Base-by-base conservation (phyloP, 2,113 vertebrate genomes). In the Phylloscopus trochiloides region DNA sequence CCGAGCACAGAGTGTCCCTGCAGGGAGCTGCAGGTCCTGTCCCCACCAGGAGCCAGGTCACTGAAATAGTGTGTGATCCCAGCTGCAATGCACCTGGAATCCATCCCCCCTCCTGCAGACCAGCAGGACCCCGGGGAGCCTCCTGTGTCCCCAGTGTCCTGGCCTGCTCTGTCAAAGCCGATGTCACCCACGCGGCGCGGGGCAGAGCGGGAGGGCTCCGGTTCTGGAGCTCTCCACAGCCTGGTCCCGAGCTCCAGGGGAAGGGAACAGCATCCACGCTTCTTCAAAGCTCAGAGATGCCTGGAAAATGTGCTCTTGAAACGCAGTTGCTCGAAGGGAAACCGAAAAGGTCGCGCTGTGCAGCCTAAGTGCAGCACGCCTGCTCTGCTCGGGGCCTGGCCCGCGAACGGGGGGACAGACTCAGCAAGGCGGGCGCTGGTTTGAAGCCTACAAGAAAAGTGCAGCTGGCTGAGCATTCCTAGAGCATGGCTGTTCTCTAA, bases 401-500 rank as follows among this genome's bases (percentile, higher is more conserved):
- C 93, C 76, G 26, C 7, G 16, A 54, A 68, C 78, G 18, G 74
- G 72, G 91, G 96, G 75, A 75, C 88, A 95, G 90, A 21, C 88
- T 91, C 91, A 87, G 94, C 93, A 22, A 83, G 36, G 51, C 11
- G 42, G 94, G 89, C 28, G 88, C 76, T 73, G 85, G 88, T 65
- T 88, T 70, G 97, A 93, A 95, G 95, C 97, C 96, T 59, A 95
- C 63, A 40, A 94, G 94, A 95, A 97, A 97, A 97, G 97, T 97
- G 97, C 96, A 97, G 97, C 95, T 97, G 96, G 97, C 96, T 86
- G 87, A 92, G 97, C 78, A 82, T 97, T 97, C 96, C 81, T 84
- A 95, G 97, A 97, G 94, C 96, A 91, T 97, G 96, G 97, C 92
- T 95, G 97, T 80, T 97, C 96, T 92, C 97, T 98, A 98, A 98